phyloP scores from a whole-genome alignment of 1,140 invertebrate genomes.

The Drosophila parabipectinata region DNA sequence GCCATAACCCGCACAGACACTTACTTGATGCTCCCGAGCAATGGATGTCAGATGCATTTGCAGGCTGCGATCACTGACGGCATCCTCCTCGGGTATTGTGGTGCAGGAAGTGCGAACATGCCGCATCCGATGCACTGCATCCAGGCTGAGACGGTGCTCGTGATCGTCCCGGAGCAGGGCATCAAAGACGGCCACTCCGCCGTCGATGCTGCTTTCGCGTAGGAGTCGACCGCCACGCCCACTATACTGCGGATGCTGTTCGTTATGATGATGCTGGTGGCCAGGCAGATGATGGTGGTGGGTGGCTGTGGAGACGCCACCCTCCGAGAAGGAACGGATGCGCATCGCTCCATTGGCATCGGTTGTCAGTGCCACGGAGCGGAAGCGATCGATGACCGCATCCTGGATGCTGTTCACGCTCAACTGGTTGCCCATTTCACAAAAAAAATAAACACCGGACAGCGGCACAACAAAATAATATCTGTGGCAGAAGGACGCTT shows the following conservation, averaged over 20 bases:
- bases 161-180: slow-evolving; percentile 64
- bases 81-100: slow-evolving; percentile 80
- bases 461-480: not conserved
- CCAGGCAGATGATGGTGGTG: slow-evolving; percentile 39
- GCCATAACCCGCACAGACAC: slow-evolving; percentile 5
- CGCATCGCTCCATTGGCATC: slow-evolving; percentile 77
- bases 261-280: slow-evolving; percentile 39
- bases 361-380: slow-evolving; percentile 73
- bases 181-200: slow-evolving; percentile 71
- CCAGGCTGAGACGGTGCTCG: slow-evolving; percentile 75
- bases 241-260: slow-evolving; percentile 52
- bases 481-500: slow-evolving; percentile 40
- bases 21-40: slow-evolving; percentile 22
- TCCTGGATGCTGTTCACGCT: slow-evolving; percentile 75
- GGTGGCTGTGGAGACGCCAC: slow-evolving; percentile 50
- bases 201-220: slow-evolving; percentile 71
- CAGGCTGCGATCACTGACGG: slow-evolving; percentile 60
- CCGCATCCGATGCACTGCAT: slow-evolving; percentile 70
- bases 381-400: slow-evolving; percentile 79
- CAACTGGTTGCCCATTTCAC: slow-evolving; percentile 73
- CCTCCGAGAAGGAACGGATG: slow-evolving; percentile 78
- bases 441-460: not conserved
- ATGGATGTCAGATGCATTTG: slow-evolving; percentile 18
- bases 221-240: slow-evolving; percentile 68
- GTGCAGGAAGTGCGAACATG: slow-evolving; percentile 79